These are phyloP conservation scores for Abrostola tripartita DNA, from an alignment of 2,888 invertebrate species.

Conservation along the genomic window DNA sequence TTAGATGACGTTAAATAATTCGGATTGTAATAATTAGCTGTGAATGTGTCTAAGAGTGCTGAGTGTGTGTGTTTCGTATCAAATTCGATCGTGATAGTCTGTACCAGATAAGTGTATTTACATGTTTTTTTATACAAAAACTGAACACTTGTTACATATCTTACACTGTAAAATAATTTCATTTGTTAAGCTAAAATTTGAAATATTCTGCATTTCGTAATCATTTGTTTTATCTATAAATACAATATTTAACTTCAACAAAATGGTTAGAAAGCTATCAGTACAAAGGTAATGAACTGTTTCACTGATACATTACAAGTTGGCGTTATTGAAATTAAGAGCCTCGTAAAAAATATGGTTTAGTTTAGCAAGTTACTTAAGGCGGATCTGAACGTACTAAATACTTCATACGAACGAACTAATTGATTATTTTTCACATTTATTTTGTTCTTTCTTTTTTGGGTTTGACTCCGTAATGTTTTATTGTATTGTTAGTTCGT, in stretches of 20 bases:
- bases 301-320: conserved; percentile 67
- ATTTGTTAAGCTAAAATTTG: conserved; percentile 52
- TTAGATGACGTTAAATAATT: conserved; percentile 59
- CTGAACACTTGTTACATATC: conserved; percentile 85
- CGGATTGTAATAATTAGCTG: conserved; percentile 66
- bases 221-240: conserved; percentile 23
- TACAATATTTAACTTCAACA: conserved; percentile 10
- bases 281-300: conserved; percentile 67
- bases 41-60: conserved; percentile 62
- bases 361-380: conserved; percentile 39
- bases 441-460: conserved; percentile 1
- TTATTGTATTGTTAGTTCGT: conserved; percentile 34
- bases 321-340: conserved; percentile 17
- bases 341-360: conserved; percentile 32
- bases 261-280: conserved; percentile 51
- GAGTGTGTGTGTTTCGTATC: conserved; percentile 51
- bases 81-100: conserved; percentile 68
- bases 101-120: conserved; percentile 78
- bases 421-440: conserved; percentile 8
- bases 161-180: conserved; percentile 78
- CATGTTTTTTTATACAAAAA: conserved; percentile 64
- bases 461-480: conserved; percentile 5
- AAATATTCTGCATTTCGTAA: conserved; percentile 1
- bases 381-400: conserved; percentile 23
- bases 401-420: conserved; percentile 41